Conservation (phyloP, 2,888 invertebrate species). For the Iselma pallidipennis region DNA sequence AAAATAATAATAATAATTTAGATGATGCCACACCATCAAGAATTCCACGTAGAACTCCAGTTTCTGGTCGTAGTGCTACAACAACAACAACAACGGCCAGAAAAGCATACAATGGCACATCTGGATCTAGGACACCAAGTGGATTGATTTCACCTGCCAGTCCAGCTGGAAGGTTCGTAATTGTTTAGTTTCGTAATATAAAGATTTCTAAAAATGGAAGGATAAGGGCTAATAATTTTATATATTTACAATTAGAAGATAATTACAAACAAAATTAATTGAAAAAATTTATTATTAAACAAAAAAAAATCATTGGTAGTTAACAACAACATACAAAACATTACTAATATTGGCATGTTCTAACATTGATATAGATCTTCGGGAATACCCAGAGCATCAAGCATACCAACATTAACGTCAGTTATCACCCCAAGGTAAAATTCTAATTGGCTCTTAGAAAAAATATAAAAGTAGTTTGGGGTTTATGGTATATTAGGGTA, state of each 20-base stretch:
- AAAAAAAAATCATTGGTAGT: background rate
- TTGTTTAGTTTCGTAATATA: background rate
- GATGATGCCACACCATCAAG: slow-evolving; percentile 82
- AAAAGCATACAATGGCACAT: slow-evolving; percentile 60
- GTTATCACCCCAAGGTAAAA: slow-evolving; percentile 74
- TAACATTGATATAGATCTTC: slow-evolving; percentile 59
- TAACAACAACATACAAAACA: slow-evolving; percentile 4
- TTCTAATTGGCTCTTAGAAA: slow-evolving; percentile 6
- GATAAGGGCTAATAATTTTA: background rate
- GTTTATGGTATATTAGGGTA: slow-evolving; percentile 5
- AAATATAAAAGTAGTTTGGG: background rate
- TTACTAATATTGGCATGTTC: slow-evolving; percentile 46
- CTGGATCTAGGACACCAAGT: slow-evolving; percentile 69
- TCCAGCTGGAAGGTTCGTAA: slow-evolving; percentile 69
- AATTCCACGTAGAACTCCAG: slow-evolving; percentile 73
- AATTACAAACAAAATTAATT: background rate
- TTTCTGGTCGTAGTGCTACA: slow-evolving; percentile 59
- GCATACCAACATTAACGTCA: slow-evolving; percentile 84
- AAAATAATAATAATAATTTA: slow-evolving; percentile 40
- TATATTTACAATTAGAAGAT: too few species aligned
- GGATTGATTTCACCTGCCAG: slow-evolving; percentile 75
- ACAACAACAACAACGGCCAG: slow-evolving; percentile 58
- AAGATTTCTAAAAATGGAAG: background rate
- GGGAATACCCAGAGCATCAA: slow-evolving; percentile 86
- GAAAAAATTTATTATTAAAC: background rate